phyloP scores from a whole-genome alignment of 2,797 vertebrate genomes.

The Cuculus canorus region DNA sequence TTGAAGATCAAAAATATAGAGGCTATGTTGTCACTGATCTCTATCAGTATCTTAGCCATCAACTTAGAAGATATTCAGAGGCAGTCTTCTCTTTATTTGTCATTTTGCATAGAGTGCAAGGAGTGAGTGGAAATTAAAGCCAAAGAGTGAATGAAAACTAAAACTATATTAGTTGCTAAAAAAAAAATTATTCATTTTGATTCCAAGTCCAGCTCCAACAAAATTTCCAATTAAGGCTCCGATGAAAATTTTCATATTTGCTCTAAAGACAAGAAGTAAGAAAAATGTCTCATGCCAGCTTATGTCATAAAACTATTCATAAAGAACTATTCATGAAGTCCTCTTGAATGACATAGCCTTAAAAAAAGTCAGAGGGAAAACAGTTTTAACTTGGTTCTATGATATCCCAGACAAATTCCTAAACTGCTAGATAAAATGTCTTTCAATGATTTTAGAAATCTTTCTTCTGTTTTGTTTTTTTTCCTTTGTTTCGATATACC shows the following conservation, averaged over 20 bases:
- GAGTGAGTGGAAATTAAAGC: neutral
- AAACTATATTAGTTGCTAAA: neutral
- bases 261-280: neutral
- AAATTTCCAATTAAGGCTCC: neutral
- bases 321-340: neutral
- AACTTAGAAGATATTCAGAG: neutral
- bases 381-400: neutral
- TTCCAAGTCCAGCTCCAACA: neutral
- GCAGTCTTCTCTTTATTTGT: neutral
- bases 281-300: neutral
- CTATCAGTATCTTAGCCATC: neutral
- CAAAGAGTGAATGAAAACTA: neutral
- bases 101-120: neutral
- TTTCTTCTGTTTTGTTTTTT: neutral
- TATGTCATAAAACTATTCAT: neutral
- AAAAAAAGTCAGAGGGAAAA: neutral
- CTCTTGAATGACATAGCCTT: neutral
- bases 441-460: neutral
- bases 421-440: neutral
- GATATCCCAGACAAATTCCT: neutral
- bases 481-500: accelerated
- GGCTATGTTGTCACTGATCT: neutral
- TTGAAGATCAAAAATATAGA: neutral
- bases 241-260: neutral
- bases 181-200: neutral